Evolutionary conservation across 2,113 vertebrate species (phyloP).

Genomic region (Penelope pileata): DNA sequence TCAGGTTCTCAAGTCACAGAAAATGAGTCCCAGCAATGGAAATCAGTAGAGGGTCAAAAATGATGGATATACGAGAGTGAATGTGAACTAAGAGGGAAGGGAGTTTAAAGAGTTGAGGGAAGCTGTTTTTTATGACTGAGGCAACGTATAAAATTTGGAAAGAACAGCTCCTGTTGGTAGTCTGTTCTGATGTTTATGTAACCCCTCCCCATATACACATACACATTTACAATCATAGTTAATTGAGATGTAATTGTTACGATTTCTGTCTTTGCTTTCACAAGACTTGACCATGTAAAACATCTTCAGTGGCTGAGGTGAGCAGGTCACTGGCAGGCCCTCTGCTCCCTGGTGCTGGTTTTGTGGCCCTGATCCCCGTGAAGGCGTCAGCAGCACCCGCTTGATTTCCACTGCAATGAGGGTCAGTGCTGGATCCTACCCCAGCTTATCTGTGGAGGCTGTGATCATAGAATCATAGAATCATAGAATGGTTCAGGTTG

Average conservation of each 20-base stretch:
- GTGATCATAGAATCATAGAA: no score
- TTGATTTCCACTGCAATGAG: background rate
- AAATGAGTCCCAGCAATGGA: conserved; percentile 39
- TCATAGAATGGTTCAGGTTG: no score
- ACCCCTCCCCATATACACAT: background rate
- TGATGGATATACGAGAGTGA: conserved; percentile 20
- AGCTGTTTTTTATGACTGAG: conserved; percentile 23
- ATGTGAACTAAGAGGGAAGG: conserved; percentile 21
- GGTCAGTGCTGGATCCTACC: background rate
- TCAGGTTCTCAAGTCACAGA: conserved; percentile 48
- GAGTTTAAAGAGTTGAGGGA: background rate
- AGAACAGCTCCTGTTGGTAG: background rate
- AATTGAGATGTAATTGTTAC: background rate
- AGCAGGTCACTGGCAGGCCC: background rate
- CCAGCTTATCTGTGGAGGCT: background rate
- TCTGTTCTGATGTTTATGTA: background rate
- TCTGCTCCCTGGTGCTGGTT: background rate
- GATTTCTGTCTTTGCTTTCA: background rate
- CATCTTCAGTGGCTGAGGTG: background rate
- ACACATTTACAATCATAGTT: background rate
- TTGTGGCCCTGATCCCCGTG: background rate
- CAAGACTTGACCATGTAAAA: background rate
- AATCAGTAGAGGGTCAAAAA: conserved; percentile 37
- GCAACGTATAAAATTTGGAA: conserved; percentile 15
- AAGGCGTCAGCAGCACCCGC: background rate